Conservation (phyloP, 2,113 vertebrate genomes). For the Galeopterus variegatus region DNA sequence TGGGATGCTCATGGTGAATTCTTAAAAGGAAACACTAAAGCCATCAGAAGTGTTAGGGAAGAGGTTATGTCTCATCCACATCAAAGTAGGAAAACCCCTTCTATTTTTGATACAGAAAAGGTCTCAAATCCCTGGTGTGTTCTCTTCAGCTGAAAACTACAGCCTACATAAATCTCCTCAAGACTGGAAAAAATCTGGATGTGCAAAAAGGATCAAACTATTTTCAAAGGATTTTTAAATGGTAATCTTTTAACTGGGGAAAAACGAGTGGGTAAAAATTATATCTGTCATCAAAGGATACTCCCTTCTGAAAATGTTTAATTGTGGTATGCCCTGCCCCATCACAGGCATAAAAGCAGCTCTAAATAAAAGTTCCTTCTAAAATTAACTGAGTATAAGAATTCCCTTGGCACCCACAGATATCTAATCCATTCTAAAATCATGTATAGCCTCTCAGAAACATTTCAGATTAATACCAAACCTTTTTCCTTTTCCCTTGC, state of each 20-base stretch:
- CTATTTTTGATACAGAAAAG: conserved; percentile 51
- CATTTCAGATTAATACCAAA: conserved; percentile 6
- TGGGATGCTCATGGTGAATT: background rate
- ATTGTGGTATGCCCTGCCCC: conserved; percentile 5
- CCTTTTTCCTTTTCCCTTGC: background rate
- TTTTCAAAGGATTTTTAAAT: conserved; percentile 73
- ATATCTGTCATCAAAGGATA: conserved; percentile 61
- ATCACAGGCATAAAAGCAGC: conserved; percentile 41
- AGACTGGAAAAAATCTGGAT: conserved; percentile 48
- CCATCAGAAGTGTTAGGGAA: background rate
- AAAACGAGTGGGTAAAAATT: conserved; percentile 65
- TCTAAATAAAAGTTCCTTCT: conserved; percentile 77
- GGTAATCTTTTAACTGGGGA: conserved; percentile 70
- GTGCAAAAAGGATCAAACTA: conserved; percentile 13
- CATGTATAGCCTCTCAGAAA: background rate
- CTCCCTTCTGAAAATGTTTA: conserved; percentile 73
- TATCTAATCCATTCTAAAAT: conserved; percentile 22
- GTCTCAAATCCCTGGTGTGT: background rate
- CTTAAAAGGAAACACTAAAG: background rate
- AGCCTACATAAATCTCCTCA: conserved; percentile 55
- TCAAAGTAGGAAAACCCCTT: conserved; percentile 42
- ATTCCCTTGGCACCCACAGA: conserved; percentile 15
- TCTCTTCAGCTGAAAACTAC: conserved; percentile 70
- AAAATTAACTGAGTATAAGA: conserved; percentile 79
- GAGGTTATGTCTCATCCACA: background rate